phyloP scores from a whole-genome alignment of 1,140 invertebrate genomes.

The Paraescarpia echinospica region DNA sequence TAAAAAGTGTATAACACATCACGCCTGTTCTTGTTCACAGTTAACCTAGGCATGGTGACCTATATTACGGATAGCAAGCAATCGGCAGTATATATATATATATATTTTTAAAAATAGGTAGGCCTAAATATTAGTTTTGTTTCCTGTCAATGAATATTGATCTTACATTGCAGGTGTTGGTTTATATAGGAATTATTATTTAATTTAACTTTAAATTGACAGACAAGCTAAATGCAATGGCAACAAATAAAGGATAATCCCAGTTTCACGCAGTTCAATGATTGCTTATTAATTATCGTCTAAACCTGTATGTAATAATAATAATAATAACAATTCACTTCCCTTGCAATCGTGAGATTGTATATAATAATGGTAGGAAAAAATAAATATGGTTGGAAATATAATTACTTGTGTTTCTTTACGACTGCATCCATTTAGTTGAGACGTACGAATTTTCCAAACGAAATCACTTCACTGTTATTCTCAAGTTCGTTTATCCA shows the following conservation, averaged over 20 bases:
- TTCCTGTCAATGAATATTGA: not conserved
- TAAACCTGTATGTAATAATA: not conserved
- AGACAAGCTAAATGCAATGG: not conserved
- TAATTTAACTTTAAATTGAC: not conserved
- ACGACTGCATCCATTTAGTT: not conserved
- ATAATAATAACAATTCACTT: too few species aligned
- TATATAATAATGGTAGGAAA: too few species aligned
- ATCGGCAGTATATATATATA: not conserved
- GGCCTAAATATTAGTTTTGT: not conserved
- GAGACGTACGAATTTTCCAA: not conserved
- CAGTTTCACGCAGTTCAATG: not conserved
- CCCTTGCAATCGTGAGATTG: too few species aligned
- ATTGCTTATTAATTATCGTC: too few species aligned
- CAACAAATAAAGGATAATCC: not conserved
- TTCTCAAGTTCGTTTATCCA: not conserved
- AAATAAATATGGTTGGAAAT: not conserved
- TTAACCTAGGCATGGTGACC: not conserved
- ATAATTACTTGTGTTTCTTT: not conserved
- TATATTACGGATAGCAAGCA: not conserved
- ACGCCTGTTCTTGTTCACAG: not conserved
- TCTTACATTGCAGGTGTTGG: not conserved
- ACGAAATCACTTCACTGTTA: not conserved
- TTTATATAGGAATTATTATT: not conserved
- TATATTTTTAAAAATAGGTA: not conserved
- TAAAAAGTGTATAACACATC: too few species aligned